A percentile compares a stretch with the other conserved stretches of the same genome.
phyloP scores from a whole-genome alignment of 2,113 vertebrate species.

The Thermophis baileyi region DNA sequence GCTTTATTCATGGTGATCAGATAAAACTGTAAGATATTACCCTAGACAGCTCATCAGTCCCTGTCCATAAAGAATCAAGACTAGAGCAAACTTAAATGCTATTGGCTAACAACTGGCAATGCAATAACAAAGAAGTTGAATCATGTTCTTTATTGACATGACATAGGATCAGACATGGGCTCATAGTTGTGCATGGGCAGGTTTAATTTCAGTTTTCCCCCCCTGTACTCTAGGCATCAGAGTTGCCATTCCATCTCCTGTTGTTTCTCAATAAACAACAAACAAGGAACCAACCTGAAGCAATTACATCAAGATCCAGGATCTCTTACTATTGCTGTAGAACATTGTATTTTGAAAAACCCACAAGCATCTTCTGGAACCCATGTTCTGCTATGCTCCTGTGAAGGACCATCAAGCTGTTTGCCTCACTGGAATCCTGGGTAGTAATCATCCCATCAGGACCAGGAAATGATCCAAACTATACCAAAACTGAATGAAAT shows the following conservation, averaged over 20 bases:
- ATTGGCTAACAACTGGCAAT: background rate
- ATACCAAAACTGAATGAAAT: background rate
- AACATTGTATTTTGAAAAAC: background rate
- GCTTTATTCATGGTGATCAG: background rate
- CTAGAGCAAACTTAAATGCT: background rate
- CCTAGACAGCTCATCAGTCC: background rate
- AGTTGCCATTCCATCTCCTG: background rate
- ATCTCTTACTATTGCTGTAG: background rate
- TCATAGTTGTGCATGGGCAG: background rate
- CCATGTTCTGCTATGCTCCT: background rate
- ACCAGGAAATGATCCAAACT: background rate
- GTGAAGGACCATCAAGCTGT: background rate
- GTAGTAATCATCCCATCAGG: background rate
- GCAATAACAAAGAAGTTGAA: background rate
- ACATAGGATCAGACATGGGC: background rate
- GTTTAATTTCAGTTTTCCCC: background rate
- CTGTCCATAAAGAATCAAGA: background rate
- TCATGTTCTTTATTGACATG: background rate
- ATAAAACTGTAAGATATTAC: background rate
- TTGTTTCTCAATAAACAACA: background rate
- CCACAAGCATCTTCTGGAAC: background rate
- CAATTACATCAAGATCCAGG: background rate
- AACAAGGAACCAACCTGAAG: background rate
- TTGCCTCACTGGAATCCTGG: background rate
- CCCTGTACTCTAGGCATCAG: background rate